Evolutionary conservation across 1,140 invertebrate species (phyloP).

Genomic region (Oppia nitens): DNA sequence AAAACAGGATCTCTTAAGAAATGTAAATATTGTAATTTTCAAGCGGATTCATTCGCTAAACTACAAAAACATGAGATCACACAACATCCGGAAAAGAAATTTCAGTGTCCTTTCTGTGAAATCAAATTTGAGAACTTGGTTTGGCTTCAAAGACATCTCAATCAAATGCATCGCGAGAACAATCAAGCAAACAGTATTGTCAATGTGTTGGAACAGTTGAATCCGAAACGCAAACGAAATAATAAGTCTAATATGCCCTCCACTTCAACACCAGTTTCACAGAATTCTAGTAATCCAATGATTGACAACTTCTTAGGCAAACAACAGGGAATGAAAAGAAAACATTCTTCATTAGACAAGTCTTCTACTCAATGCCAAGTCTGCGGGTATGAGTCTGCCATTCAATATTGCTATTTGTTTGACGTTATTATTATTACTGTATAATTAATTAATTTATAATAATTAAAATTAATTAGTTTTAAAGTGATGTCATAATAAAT

Average conservation of each 20-base stretch:
- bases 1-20: conserved; percentile 21
- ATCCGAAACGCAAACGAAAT: background rate
- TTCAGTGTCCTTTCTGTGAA: conserved; percentile 18
- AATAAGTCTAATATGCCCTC: background rate
- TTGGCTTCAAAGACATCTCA: conserved; percentile 16
- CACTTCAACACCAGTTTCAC: background rate
- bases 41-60: conserved; percentile 37
- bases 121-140: conserved; percentile 17
- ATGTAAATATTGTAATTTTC: conserved; percentile 35
- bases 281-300: background rate
- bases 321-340: background rate
- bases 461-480: too few species aligned
- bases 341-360: background rate
- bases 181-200: conserved; percentile 17
- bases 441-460: too few species aligned
- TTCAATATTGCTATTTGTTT: too few species aligned
- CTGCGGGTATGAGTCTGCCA: background rate
- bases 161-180: conserved; percentile 14
- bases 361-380: background rate
- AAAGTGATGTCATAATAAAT: too few species aligned
- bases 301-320: background rate
- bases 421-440: too few species aligned
- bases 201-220: conserved; percentile 9
- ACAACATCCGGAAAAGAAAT: conserved; percentile 15
- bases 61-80: conserved; percentile 30